A percentile compares a stretch with the other conserved stretches of the same genome.
phyloP scores from a whole-genome alignment of 1,140 invertebrate species.

The Bombus affinis region DNA sequence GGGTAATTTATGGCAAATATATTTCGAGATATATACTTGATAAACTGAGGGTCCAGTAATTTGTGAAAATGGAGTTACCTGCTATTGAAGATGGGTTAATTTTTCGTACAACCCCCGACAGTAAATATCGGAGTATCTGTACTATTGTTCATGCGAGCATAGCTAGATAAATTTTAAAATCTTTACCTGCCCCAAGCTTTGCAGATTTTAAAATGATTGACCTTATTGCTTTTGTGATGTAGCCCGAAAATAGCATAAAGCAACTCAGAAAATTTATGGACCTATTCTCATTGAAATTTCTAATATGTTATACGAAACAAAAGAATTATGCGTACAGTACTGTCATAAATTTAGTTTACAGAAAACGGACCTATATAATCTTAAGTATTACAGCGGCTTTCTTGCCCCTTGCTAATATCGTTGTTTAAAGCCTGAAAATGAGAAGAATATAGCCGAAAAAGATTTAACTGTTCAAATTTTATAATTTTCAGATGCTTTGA shows the following conservation, averaged over 20 bases:
- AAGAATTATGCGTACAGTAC: not conserved
- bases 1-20: no score
- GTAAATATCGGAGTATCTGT: constrained; percentile 16
- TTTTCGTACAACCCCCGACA: not conserved
- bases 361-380: not conserved
- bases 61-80: not conserved
- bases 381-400: no score
- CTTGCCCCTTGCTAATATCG: no score
- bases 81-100: not conserved
- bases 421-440: not conserved
- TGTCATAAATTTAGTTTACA: not conserved
- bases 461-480: not conserved
- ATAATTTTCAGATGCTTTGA: no score
- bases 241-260: not conserved
- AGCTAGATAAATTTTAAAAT: constrained; percentile 9
- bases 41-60: no score
- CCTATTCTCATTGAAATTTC: no score
- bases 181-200: not conserved
- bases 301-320: no score
- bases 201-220: not conserved
- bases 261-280: no score
- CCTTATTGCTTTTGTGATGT: no score
- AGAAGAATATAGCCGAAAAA: not conserved
- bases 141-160: not conserved
- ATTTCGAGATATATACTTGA: no score